Conservation (phyloP, 2,113 vertebrate genomes). For the Zapornia atra region DNA sequence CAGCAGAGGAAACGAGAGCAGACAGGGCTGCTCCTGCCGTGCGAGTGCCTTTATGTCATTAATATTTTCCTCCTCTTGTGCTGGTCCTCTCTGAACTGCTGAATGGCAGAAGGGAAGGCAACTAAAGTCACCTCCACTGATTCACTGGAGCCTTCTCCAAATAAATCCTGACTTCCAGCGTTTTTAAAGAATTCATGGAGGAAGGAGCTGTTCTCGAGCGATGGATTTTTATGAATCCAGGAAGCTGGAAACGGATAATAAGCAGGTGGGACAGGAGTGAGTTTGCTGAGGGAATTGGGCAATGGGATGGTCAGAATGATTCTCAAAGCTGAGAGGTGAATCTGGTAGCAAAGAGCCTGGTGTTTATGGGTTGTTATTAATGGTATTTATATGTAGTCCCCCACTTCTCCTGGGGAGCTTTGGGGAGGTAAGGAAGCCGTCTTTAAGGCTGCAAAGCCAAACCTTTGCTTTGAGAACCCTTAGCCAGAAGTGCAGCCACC, state of each 20-base stretch:
- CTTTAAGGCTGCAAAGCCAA: not conserved
- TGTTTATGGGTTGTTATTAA: not conserved
- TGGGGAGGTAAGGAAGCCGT: not conserved
- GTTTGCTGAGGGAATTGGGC: not conserved
- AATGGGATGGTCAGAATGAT: not conserved
- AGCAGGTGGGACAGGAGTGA: not conserved
- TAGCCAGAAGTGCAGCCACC: not conserved
- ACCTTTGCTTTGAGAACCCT: not conserved
- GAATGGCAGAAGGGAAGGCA: constrained; percentile 13
- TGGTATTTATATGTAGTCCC: not conserved
- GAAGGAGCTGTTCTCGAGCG: not conserved
- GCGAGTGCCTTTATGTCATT: not conserved
- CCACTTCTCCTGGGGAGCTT: not conserved
- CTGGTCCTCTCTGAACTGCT: not conserved
- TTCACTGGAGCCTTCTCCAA: not conserved
- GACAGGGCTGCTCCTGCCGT: not conserved
- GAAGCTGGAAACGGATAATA: not conserved
- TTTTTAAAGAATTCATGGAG: not conserved
- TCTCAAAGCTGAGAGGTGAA: not conserved
- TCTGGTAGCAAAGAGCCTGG: not conserved
- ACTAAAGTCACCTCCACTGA: constrained; percentile 43
- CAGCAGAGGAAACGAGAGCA: constrained; percentile 42
- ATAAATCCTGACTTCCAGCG: not conserved
- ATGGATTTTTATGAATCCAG: not conserved
- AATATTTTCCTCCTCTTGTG: not conserved